Conservation (phyloP, 1,140 invertebrate genomes). For the Pygmarrhopalites habei region DNA sequence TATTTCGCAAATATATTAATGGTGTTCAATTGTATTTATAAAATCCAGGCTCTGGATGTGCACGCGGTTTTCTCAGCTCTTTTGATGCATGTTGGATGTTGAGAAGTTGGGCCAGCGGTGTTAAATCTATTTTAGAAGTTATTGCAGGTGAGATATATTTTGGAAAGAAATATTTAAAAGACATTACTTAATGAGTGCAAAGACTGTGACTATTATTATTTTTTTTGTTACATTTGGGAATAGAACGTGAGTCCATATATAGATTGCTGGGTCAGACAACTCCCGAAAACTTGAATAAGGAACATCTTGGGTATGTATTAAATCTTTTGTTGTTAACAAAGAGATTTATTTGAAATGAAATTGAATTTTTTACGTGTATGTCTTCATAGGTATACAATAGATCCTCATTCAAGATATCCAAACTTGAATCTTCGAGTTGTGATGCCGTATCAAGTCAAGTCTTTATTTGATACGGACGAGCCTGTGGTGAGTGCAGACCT, state of each 20-base stretch:
- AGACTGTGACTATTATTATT: too few relatives aligned
- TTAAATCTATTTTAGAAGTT: slow-evolving; percentile 64
- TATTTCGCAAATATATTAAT: too few relatives aligned
- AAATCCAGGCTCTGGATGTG: slow-evolving; percentile 83
- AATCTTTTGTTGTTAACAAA: too few relatives aligned
- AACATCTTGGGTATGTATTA: slow-evolving; percentile 68
- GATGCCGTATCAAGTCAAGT: slow-evolving; percentile 55
- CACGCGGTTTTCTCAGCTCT: slow-evolving; percentile 89
- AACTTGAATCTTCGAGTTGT: slow-evolving; percentile 53
- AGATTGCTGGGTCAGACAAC: slow-evolving; percentile 85
- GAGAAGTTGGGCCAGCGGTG: slow-evolving; percentile 66
- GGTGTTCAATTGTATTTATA: too few relatives aligned
- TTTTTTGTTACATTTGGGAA: too few relatives aligned
- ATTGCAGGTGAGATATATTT: too few relatives aligned
- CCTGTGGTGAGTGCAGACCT: slow-evolving; percentile 30
- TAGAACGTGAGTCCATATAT: slow-evolving; percentile 93
- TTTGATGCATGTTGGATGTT: slow-evolving; percentile 96
- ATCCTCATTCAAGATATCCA: slow-evolving; percentile 68
- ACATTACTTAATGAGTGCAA: too few relatives aligned
- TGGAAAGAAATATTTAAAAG: too few relatives aligned
- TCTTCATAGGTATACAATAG: slow-evolving; percentile 89
- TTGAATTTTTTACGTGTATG: too few relatives aligned
- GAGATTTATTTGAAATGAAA: too few relatives aligned
- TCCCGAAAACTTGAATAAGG: slow-evolving; percentile 87
- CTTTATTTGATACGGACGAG: slow-evolving; percentile 43